Conservation (phyloP, 1,140 invertebrate genomes). For the Bombyx mandarina region DNA sequence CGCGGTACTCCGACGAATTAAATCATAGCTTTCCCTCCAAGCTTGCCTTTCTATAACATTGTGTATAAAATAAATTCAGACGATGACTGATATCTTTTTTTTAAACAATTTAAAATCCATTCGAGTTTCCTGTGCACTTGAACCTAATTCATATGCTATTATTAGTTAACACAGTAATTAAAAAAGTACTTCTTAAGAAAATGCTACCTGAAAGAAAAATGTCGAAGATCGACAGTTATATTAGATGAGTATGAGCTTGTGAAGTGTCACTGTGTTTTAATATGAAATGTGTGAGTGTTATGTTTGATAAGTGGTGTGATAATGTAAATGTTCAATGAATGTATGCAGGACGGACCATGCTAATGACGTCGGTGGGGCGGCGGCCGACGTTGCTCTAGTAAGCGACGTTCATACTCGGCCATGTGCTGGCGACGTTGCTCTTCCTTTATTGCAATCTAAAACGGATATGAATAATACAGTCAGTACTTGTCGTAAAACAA, state of each 20-base stretch:
- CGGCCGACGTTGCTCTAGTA: constrained; percentile 77
- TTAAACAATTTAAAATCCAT: constrained; percentile 19
- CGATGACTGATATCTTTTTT: constrained; percentile 8
- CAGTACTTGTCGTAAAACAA: too few relatives aligned
- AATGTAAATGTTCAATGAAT: constrained; percentile 5
- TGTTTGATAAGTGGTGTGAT: constrained; percentile 8
- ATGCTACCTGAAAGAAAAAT: constrained; percentile 42
- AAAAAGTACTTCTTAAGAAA: constrained; percentile 27
- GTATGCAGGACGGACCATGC: constrained; percentile 59
- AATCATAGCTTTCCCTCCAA: constrained; percentile 65
- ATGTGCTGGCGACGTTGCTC: constrained; percentile 87
- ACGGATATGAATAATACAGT: constrained; percentile 1
- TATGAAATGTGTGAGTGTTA: constrained; percentile 10
- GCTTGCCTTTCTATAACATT: constrained; percentile 68
- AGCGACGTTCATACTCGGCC: constrained; percentile 84
- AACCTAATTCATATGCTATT: constrained; percentile 31
- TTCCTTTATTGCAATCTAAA: constrained; percentile 88
- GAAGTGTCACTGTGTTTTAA: constrained; percentile 10
- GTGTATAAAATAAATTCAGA: constrained; percentile 57
- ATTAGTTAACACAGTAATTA: constrained; percentile 31
- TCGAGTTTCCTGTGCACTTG: constrained; percentile 25
- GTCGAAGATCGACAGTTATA: constrained; percentile 27
- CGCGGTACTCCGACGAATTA: constrained; percentile 55
- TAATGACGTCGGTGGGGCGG: constrained; percentile 54
- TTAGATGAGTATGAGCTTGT: constrained; percentile 25